phyloP scores from a whole-genome alignment of 2,797 vertebrate species.

The Zonotrichia albicollis region DNA sequence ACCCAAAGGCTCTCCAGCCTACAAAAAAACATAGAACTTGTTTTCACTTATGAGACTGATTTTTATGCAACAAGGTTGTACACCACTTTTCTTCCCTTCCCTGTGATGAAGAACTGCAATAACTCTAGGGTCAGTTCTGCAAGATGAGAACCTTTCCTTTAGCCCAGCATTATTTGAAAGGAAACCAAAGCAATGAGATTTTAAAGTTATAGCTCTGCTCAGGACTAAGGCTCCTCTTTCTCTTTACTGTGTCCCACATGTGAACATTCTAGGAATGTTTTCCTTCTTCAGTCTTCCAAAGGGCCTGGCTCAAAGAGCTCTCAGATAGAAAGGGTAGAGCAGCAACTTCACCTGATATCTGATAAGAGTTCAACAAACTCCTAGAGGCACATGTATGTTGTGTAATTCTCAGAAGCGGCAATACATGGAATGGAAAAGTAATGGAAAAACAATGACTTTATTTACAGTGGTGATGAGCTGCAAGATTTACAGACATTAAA shows the following conservation, averaged over 20 bases:
- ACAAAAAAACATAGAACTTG: background rate
- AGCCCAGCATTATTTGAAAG: background rate
- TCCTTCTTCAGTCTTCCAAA: background rate
- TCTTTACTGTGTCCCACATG: background rate
- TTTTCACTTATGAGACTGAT: background rate
- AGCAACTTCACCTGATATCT: background rate
- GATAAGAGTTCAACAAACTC: background rate
- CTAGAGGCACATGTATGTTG: background rate
- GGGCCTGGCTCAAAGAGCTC: background rate
- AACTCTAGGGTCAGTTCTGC: background rate
- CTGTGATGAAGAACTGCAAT: too few relatives aligned
- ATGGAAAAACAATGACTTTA: background rate
- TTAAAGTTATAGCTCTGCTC: background rate
- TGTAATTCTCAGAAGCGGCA: background rate
- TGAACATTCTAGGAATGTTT: background rate
- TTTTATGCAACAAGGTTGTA: background rate
- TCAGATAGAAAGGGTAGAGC: background rate
- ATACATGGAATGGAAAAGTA: slow-evolving; percentile 10
- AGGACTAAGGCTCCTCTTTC: background rate
- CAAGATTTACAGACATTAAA: background rate
- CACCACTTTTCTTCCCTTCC: background rate
- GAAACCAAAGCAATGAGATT: background rate
- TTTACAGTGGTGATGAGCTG: background rate
- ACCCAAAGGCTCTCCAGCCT: background rate
- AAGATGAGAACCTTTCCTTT: background rate